Evolutionary conservation across 2,888 invertebrate genomes (phyloP).

Genomic region (Drosophila nigricruria): DNA sequence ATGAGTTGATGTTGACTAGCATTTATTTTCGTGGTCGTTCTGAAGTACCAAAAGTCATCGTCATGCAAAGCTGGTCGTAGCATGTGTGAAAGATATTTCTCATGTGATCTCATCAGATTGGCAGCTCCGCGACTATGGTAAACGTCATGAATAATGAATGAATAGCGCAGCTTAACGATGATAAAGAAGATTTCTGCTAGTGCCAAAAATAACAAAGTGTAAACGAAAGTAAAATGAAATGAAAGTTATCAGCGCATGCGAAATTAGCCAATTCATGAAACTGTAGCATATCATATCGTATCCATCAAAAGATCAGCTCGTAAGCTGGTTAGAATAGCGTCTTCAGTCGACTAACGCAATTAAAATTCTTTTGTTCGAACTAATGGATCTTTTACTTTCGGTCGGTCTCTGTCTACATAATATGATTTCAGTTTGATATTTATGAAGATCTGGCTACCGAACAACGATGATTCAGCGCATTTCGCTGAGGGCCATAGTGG

Average conservation of each 20-base stretch:
- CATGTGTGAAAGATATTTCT: constrained; percentile 24
- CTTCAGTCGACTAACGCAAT: constrained; percentile 48
- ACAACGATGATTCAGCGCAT: constrained; percentile 40
- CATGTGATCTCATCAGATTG: constrained; percentile 53
- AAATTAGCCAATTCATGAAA: constrained; percentile 48
- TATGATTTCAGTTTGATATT: constrained; percentile 41
- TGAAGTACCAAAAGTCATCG: constrained; percentile 22
- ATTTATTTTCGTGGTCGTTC: constrained; percentile 13
- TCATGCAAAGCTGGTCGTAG: constrained; percentile 41
- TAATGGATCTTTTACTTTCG: constrained; percentile 72
- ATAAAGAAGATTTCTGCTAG: constrained; percentile 55
- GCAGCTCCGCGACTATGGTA: constrained; percentile 17
- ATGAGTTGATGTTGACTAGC: constrained; percentile 22
- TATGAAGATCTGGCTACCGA: constrained; percentile 48
- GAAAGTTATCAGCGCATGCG: constrained; percentile 65
- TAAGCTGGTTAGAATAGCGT: constrained; percentile 60
- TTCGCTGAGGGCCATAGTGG: constrained; percentile 8
- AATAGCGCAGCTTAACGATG: constrained; percentile 20
- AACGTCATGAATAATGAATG: constrained; percentile 46
- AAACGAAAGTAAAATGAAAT: constrained; percentile 75
- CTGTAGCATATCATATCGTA: constrained; percentile 30
- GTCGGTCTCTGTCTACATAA: constrained; percentile 30
- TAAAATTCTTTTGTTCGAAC: constrained; percentile 69
- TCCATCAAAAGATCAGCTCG: constrained; percentile 43
- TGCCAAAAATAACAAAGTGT: constrained; percentile 59